Percentiles rank a stretch among this genome's conserved stretches.
These are phyloP conservation scores for Gambelia wislizenii DNA, from an alignment of 2,797 vertebrate genomes.

Conservation along the genomic window DNA sequence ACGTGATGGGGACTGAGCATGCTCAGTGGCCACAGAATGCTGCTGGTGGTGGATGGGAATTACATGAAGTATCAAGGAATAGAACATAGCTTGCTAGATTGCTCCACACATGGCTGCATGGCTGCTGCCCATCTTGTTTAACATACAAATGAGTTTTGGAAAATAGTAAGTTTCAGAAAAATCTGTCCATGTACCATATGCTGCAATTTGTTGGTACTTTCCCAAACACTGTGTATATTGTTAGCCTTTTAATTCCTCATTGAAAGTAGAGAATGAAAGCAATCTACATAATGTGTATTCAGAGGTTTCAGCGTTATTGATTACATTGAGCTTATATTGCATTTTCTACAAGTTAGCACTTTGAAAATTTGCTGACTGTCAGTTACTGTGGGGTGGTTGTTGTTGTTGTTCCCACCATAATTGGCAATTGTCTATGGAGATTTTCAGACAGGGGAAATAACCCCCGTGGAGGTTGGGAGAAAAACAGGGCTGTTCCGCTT, in stretches of 20 bases:
- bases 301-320: conserved; percentile 24
- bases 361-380: conserved; percentile 28
- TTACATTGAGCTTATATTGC: conserved; percentile 28
- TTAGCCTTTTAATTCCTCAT: conserved; percentile 19
- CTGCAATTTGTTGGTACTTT: background rate
- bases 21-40: background rate
- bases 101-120: background rate
- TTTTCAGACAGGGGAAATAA: no score
- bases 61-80: background rate
- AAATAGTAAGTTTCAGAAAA: background rate
- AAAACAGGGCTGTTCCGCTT: no score
- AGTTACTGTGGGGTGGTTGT: background rate
- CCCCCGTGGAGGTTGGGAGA: no score
- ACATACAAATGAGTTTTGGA: background rate
- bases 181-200: background rate
- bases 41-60: background rate
- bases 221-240: background rate
- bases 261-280: conserved; percentile 14
- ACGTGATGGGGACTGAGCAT: background rate
- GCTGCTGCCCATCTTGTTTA: background rate
- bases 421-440: background rate
- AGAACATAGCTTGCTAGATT: background rate
- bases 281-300: conserved; percentile 25
- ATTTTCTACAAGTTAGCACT: conserved; percentile 36
- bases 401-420: background rate